Evolutionary conservation across 2,113 vertebrate species (phyloP), one percentile per base, ranked within the genome.

Genomic region (Murina feae): DNA sequence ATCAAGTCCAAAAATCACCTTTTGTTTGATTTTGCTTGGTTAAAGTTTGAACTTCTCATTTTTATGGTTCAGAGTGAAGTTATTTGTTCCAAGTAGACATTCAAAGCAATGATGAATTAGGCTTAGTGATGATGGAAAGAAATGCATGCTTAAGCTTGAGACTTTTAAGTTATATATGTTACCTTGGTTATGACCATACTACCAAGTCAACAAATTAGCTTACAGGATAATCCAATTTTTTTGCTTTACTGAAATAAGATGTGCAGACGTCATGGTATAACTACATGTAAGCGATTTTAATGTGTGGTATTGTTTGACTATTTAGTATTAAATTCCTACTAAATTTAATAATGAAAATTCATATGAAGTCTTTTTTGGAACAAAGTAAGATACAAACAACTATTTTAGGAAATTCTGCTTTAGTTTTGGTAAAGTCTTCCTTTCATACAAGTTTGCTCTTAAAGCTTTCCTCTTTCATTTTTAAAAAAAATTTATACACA

Each of bases 401-500:
- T 82, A 63, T 69, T 80, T 97, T 76, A 91, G 87, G n/a, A 92
- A 65, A 93, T 82, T 93, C 32, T 49, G 23, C 21, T 89, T 84
- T 93, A 39, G 58, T 75, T 90, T 85, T 86, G 51, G 76, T 82
- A n/a, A 79, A 85, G 25, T 83, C 39, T 88, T 89, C 71, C 1
- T 89, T 89, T 76, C 1, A 72, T 72, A 72, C 75, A 83, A 21
- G 42, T 63, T 42, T 81, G 55, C 16, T 66, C 32, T 72, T 90
- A 80, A 87, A 51, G 76, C 13, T 89, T 96, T 89, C 79, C 20
- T 90, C 13, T 20, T 25, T 93, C 25, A 79, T 93, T 72, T 76
- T 86, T 91, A 66, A 4, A 9, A 58, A 58, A 58, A 58, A 25
- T 58, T 25, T 23, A 9, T 58, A n/a, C n/a, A n/a, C n/a, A n/a